These are phyloP conservation scores for Neelides folsomi DNA, from an alignment of 2,888 invertebrate species.

Conservation along the genomic window DNA sequence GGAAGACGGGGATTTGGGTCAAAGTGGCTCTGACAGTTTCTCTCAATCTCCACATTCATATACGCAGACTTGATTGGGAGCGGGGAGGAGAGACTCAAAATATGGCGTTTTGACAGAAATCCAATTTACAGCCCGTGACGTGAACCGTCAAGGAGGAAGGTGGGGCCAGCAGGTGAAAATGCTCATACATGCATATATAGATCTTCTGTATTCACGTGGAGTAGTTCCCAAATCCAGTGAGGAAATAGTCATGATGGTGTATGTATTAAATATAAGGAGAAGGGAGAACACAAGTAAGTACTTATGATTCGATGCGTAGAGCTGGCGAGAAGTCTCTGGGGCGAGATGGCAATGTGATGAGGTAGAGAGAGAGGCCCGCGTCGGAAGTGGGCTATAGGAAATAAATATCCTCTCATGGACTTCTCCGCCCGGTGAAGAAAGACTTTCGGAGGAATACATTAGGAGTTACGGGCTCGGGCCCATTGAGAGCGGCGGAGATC, in stretches of 20 bases:
- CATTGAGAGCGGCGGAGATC: constrained; percentile 9
- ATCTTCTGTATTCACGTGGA: too few species aligned
- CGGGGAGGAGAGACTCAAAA: constrained; percentile 5
- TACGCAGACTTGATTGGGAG: background rate
- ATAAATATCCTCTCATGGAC: background rate
- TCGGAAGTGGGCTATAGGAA: background rate
- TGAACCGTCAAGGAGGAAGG: constrained; percentile 20
- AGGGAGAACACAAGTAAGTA: background rate
- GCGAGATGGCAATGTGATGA: constrained; percentile 10
- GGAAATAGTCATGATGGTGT: too few species aligned
- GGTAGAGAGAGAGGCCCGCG: constrained; percentile 3
- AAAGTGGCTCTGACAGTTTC: too few species aligned
- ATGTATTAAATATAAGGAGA: too few species aligned
- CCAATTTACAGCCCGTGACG: constrained; percentile 33
- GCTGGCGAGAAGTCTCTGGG: constrained; percentile 13
- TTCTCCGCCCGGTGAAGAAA: too few species aligned
- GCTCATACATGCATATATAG: too few species aligned
- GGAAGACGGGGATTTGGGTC: background rate
- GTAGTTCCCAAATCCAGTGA: too few species aligned
- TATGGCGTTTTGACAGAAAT: constrained; percentile 33
- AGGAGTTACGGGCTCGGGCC: background rate
- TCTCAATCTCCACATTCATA: too few species aligned
- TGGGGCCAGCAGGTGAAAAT: too few species aligned
- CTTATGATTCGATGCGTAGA: background rate
- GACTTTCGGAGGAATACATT: background rate